Base-by-base conservation (phyloP, 1,140 invertebrate species). In the Cydia fagiglandana region DNA sequence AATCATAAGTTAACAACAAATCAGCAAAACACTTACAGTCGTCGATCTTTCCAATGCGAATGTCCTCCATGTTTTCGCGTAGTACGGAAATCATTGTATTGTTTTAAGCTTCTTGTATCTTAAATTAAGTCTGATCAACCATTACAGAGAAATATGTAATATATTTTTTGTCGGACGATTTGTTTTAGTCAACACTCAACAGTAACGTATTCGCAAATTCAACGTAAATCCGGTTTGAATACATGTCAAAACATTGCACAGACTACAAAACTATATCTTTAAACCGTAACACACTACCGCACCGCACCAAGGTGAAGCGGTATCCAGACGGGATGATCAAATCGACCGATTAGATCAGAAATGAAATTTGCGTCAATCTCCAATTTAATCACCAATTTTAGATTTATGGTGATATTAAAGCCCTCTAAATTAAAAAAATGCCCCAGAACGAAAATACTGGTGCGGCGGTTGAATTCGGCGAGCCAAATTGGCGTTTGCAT, bases 31-130 rank as follows among this genome's bases (percentile, higher is more conserved):
- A 79, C 81, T 84, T 86, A 92, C 88, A 86, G 73, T 91, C 87
- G 75, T 92, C 91, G 75, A 92, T 92, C 84, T 88, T 90, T 64
- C 91, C 89, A 77, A 92, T 92, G 68, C 86, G 82, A 68, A 86
- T 84, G 78, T 91, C 90, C 24, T 85, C 83, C 3, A 47, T 77
- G 53, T 84, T 86, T 75, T 88, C 87, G 38, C 84, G 85, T 85
- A 90, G 87, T 30, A 66, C 83, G 38, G 76, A 41, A 50, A 68
- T 75, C 75, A 78, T 75, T 76, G n/a, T 70, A 38, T 34, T 9
- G 10, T 20, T 53, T 13, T 53, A 20, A 12, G n/a, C 17, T 13
- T 73, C 47, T 13, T 73, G 2, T 28, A 24, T 28, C 28, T 15
- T 38, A n/a, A 70, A 34, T 70, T 41, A 41, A 38, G 30, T 70